Evolutionary conservation across 2,113 vertebrate genomes (phyloP).

Genomic region (Odobenus rosmarus): DNA sequence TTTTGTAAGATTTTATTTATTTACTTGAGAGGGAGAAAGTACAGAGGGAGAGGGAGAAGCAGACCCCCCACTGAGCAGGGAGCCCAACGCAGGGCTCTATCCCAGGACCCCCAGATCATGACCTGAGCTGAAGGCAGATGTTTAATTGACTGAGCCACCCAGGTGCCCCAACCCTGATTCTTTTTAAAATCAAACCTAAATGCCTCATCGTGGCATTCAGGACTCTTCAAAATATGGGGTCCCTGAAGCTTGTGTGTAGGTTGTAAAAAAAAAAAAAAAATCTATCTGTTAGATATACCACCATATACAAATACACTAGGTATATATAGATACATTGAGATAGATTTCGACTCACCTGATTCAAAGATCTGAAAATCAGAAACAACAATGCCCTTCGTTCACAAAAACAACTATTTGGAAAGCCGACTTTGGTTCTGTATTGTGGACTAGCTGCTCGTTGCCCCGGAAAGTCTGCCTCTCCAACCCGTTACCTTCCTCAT

Average conservation of each 20-base stretch:
- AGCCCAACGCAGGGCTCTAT: no score
- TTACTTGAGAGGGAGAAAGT: no score
- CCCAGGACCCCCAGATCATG: no score
- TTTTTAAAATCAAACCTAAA: background rate
- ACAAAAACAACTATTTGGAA: background rate
- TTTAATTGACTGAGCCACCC: no score
- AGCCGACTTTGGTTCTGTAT: background rate
- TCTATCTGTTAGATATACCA: background rate
- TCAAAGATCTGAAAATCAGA: background rate
- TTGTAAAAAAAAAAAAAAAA: background rate
- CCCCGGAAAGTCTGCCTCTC: background rate
- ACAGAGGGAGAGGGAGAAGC: no score
- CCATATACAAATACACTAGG: background rate
- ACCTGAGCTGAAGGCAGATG: no score
- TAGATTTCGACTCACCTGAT: background rate
- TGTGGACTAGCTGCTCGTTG: background rate
- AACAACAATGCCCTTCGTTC: background rate
- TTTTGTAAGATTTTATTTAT: no score
- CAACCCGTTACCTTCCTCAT: background rate
- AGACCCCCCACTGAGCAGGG: no score
- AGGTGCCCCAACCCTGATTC: no score
- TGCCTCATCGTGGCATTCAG: background rate
- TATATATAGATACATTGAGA: background rate
- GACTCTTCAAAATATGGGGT: background rate
- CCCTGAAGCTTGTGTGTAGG: background rate